Conservation (phyloP, 2,797 vertebrate genomes). For the Rhabdomys pumilio region DNA sequence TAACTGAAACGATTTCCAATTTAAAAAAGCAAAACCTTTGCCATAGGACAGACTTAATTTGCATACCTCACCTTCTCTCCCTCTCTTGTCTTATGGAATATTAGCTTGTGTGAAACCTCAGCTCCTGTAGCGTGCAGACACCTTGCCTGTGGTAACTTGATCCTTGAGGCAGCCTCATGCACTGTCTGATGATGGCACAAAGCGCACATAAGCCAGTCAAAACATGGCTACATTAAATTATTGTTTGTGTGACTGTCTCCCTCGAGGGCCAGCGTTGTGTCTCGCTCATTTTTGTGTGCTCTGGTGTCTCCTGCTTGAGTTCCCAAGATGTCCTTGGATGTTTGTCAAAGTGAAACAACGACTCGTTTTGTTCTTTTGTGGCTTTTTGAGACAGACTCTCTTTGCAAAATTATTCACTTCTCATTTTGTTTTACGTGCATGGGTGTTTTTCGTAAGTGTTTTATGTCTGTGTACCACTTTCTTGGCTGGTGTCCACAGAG, state of each 20-base stretch:
- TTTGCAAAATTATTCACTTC: neutral
- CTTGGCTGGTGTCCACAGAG: neutral
- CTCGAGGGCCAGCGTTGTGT: neutral
- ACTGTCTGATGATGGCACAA: neutral
- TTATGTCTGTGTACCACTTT: neutral
- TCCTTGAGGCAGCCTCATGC: neutral
- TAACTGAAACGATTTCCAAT: constrained; percentile 54
- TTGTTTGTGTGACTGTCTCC: neutral
- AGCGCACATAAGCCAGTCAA: neutral
- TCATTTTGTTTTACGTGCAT: neutral
- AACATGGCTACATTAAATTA: neutral
- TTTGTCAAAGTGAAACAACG: constrained; percentile 40
- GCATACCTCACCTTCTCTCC: constrained; percentile 41
- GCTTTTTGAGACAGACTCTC: neutral
- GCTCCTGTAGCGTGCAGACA: neutral
- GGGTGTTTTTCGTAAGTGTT: neutral
- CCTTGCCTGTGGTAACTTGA: neutral
- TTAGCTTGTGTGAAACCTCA: neutral
- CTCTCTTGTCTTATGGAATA: constrained; percentile 14
- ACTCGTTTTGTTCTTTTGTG: neutral
- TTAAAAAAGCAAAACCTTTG: constrained; percentile 62
- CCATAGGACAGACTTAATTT: constrained; percentile 46
- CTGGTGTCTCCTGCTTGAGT: neutral
- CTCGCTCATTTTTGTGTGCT: neutral
- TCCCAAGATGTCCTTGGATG: neutral